These are phyloP conservation scores for Chaetops frenatus DNA, from an alignment of 2,113 vertebrate species.

Conservation along the genomic window DNA sequence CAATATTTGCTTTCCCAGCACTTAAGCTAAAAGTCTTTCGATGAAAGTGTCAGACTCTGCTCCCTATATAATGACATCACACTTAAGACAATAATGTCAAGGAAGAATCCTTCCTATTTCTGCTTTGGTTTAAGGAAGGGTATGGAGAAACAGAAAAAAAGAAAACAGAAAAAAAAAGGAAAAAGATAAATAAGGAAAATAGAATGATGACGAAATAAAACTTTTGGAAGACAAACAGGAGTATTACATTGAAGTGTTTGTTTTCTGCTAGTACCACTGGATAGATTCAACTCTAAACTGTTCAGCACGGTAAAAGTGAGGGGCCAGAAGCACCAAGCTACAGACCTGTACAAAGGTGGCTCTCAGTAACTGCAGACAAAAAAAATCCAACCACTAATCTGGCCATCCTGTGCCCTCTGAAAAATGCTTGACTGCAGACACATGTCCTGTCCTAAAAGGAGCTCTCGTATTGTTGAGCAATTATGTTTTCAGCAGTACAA, in stretches of 20 bases:
- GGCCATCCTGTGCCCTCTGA: background rate
- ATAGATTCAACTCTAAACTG: background rate
- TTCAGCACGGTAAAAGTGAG: background rate
- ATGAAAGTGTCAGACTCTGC: conserved; percentile 42
- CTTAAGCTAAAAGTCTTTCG: conserved; percentile 39
- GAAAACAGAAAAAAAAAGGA: too few relatives aligned
- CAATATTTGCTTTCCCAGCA: conserved; percentile 65
- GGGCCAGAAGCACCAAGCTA: background rate
- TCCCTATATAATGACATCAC: conserved; percentile 40
- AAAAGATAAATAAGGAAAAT: background rate
- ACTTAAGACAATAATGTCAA: conserved; percentile 23
- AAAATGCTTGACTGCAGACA: background rate
- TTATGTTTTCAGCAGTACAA: background rate
- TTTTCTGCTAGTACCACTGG: background rate
- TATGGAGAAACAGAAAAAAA: background rate
- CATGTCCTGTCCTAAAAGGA: background rate
- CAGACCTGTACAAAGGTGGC: background rate
- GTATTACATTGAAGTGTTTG: background rate
- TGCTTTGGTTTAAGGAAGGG: background rate
- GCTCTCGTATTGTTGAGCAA: background rate
- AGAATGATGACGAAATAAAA: background rate
- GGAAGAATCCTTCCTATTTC: background rate
- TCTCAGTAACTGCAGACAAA: background rate
- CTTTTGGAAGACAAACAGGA: background rate
- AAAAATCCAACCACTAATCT: background rate